phyloP scores from a whole-genome alignment of 2,888 invertebrate species.

The Diaphora mendica region DNA sequence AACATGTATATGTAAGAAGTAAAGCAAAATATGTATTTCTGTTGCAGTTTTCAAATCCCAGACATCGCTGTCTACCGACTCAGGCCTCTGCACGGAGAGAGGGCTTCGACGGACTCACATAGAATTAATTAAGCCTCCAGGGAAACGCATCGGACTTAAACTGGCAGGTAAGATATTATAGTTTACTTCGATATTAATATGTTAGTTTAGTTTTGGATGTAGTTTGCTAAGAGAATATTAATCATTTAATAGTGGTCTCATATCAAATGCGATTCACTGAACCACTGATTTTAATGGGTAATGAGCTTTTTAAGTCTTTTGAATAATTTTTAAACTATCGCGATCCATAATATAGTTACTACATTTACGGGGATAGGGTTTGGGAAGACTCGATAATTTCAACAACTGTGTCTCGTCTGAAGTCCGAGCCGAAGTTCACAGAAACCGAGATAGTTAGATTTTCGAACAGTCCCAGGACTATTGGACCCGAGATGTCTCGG shows the following conservation, averaged over 20 bases:
- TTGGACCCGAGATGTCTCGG: too few species aligned
- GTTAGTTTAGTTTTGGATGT: too few species aligned
- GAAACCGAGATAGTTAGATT: too few species aligned
- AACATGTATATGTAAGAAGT: too few species aligned
- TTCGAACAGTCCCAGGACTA: too few species aligned
- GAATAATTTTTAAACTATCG: too few species aligned
- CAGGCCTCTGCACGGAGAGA: constrained; percentile 81
- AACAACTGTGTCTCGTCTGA: too few species aligned
- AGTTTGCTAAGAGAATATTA: not conserved
- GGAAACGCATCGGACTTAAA: constrained; percentile 87
- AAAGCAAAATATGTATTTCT: constrained; percentile 22
- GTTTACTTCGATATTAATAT: not conserved
- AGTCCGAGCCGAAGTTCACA: too few species aligned
- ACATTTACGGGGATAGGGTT: too few species aligned
- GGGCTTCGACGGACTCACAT: constrained; percentile 81
- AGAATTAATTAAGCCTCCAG: constrained; percentile 83
- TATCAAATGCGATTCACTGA: not conserved
- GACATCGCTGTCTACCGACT: constrained; percentile 82
- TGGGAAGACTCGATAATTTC: too few species aligned
- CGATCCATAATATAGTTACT: too few species aligned
- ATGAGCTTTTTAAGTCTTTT: not conserved
- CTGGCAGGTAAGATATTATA: constrained; percentile 79
- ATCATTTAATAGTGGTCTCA: not conserved
- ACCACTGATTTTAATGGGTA: not conserved
- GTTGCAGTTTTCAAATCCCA: constrained; percentile 83